Evolutionary conservation across 2,797 vertebrate species (phyloP).

Genomic region (Eulemur mongoz): DNA sequence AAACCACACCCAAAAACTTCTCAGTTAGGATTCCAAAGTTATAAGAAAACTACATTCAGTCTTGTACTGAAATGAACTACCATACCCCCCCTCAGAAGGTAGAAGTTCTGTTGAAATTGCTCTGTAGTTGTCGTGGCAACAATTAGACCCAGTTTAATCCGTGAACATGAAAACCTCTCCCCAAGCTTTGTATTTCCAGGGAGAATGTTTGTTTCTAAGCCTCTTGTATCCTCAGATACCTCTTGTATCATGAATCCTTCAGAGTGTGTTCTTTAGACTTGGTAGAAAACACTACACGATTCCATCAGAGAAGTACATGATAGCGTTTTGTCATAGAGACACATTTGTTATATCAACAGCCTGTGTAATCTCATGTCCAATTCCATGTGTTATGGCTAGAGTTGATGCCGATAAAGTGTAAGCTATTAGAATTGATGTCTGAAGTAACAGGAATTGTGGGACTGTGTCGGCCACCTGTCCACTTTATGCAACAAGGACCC

Average conservation of each 20-base stretch:
- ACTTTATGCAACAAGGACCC: neutral
- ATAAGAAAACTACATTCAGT: neutral
- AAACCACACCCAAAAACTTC: neutral
- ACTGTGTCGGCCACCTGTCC: neutral
- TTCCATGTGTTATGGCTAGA: neutral
- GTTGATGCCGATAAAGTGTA: neutral
- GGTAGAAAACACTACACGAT: neutral
- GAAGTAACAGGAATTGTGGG: neutral
- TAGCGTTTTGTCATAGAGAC: neutral
- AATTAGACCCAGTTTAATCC: neutral
- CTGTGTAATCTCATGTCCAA: neutral
- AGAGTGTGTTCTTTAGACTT: neutral
- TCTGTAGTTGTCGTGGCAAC: neutral
- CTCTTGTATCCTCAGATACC: neutral
- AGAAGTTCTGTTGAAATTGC: neutral
- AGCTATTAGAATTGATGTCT: neutral
- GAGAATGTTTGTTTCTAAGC: neutral
- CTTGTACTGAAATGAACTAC: neutral
- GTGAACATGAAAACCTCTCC: neutral
- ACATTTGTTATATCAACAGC: neutral
- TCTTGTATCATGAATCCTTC: neutral
- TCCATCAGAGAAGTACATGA: neutral
- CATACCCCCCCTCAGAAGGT: neutral
- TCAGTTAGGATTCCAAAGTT: conserved; percentile 21
- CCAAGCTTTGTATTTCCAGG: neutral